These are phyloP conservation scores for Hypsibius dujardini DNA, from an alignment of 1,140 invertebrate genomes.

Conservation along the genomic window DNA sequence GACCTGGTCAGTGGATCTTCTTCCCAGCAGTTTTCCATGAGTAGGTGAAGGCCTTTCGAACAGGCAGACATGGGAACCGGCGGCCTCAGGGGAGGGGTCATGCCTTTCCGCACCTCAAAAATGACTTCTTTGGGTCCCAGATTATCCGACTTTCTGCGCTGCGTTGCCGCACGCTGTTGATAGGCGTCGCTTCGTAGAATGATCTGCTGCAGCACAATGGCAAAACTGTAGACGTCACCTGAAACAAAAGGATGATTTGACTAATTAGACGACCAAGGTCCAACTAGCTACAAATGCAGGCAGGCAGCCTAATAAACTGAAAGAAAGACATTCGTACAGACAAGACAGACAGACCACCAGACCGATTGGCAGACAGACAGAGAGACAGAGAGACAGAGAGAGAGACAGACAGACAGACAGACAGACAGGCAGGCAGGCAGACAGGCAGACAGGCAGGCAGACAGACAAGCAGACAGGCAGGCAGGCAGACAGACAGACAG, in stretches of 20 bases:
- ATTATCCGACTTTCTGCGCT: not conserved
- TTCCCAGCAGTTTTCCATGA: not conserved
- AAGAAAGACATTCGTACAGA: no score
- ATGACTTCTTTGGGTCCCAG: not conserved
- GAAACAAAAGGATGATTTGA: not conserved
- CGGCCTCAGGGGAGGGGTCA: not conserved
- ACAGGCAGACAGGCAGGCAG: no score
- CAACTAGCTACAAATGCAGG: no score
- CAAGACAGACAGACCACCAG: no score
- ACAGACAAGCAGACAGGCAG: no score
- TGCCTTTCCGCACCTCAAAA: not conserved
- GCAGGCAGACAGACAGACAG: no score
- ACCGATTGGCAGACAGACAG: no score
- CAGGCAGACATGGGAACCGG: slow-evolving; percentile 3
- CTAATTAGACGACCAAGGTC: not conserved
- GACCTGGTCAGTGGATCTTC: not conserved
- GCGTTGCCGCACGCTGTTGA: not conserved
- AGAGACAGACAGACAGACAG: no score
- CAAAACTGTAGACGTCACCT: slow-evolving; percentile 50
- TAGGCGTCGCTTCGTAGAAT: not conserved
- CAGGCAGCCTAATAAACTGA: no score
- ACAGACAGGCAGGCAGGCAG: no score
- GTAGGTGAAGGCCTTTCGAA: slow-evolving; percentile 3
- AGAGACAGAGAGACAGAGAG: no score
- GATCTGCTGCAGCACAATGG: slow-evolving; percentile 68